Evolutionary conservation across 2,888 invertebrate species (phyloP).

Genomic region (Lamellibrachia columna): DNA sequence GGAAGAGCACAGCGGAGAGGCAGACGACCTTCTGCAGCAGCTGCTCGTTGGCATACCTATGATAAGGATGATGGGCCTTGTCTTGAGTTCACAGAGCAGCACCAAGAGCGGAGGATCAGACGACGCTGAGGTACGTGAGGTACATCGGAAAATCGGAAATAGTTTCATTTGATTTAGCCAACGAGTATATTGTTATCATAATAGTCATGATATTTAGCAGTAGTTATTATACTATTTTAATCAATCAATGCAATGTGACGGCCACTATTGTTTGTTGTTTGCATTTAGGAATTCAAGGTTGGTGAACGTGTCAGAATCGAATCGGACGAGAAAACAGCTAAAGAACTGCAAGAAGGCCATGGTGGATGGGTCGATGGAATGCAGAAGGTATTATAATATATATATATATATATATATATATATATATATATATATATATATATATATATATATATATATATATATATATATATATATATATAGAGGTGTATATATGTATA

Average conservation of each 20-base stretch:
- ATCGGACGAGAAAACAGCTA: background rate
- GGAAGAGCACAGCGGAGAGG: background rate
- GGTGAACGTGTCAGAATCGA: background rate
- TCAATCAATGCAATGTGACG: too few relatives aligned
- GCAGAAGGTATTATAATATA: background rate
- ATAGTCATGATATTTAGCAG: too few relatives aligned
- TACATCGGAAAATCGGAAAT: too few relatives aligned
- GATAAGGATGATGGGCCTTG: background rate
- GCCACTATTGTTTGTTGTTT: background rate
- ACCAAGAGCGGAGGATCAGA: background rate
- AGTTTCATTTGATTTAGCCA: too few relatives aligned
- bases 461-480: too few relatives aligned
- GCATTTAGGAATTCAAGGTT: background rate
- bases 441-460: too few relatives aligned
- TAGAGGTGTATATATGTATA: too few relatives aligned
- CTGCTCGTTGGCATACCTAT: background rate
- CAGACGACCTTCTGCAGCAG: background rate
- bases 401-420: too few relatives aligned
- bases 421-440: too few relatives aligned
- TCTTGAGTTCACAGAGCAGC: background rate
- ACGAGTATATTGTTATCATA: too few relatives aligned
- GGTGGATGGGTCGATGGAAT: background rate
- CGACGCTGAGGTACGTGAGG: background rate
- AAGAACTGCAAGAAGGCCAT: constrained; percentile 2
- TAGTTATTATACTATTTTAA: too few relatives aligned